Percentiles rank a stretch among this genome's conserved stretches.
phyloP scores from a whole-genome alignment of 2,113 vertebrate genomes.

The Turnix velox region DNA sequence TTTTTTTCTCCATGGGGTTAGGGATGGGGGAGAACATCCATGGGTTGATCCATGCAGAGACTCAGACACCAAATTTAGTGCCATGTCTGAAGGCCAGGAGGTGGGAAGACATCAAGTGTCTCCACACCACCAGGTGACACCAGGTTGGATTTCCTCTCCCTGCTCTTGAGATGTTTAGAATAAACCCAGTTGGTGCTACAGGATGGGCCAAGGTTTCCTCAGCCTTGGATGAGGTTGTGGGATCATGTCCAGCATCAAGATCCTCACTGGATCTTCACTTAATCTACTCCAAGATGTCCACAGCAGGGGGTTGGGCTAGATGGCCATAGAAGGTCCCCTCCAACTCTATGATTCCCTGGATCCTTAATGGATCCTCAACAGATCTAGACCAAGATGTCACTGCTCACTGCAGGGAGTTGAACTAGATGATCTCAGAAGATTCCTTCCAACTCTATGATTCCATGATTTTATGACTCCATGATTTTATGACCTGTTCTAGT shows the following conservation, averaged over 20 bases:
- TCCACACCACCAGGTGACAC: rapidly evolving
- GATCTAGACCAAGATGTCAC: too few relatives aligned
- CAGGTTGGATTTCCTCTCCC: not conserved
- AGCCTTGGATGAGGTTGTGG: not conserved
- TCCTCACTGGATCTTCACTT: rapidly evolving
- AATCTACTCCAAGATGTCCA: too few relatives aligned
- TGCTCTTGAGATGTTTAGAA: not conserved
- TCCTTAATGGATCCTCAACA: rapidly evolving
- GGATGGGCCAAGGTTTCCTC: not conserved
- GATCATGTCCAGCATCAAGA: not conserved
- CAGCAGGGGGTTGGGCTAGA: too few relatives aligned
- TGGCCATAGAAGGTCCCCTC: too few relatives aligned
- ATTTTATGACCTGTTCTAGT: too few relatives aligned
- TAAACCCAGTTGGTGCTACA: not conserved
- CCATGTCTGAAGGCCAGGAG: not conserved
- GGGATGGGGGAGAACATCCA: rapidly evolving
- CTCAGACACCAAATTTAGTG: not conserved
- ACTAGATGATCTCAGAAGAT: too few relatives aligned
- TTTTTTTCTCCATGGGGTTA: rapidly evolving
- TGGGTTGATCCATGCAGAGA: rapidly evolving
- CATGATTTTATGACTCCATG: too few relatives aligned
- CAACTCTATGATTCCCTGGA: too few relatives aligned
- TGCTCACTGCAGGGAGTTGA: too few relatives aligned
- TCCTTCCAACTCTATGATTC: too few relatives aligned
- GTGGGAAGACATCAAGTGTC: not conserved